These are phyloP conservation scores for Paracanthobrama guichenoti DNA, from an alignment of 2,113 vertebrate species.

Conservation along the genomic window DNA sequence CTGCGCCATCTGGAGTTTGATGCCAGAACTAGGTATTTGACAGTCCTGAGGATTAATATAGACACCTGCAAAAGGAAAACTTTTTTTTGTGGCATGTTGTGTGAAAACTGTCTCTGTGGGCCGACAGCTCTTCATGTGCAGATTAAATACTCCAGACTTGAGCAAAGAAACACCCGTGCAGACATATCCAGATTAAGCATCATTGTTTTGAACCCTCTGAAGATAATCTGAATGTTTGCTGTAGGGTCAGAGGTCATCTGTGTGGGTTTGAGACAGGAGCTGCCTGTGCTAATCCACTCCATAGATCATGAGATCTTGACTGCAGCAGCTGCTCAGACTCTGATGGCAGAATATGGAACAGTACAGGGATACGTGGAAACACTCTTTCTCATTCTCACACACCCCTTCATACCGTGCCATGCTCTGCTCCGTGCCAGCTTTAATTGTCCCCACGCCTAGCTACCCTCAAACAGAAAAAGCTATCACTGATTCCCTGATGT, in stretches of 20 bases:
- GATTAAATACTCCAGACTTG: neutral
- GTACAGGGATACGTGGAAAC: slow-evolving; percentile 28
- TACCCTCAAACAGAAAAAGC: slow-evolving; percentile 8
- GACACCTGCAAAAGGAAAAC: neutral
- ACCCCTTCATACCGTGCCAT: neutral
- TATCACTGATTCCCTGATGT: slow-evolving; percentile 4
- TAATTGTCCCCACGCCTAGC: neutral
- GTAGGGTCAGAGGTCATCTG: slow-evolving; percentile 15
- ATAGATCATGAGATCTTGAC: slow-evolving; percentile 31
- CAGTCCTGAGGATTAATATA: neutral
- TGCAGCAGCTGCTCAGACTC: slow-evolving; percentile 47
- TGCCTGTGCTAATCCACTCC: slow-evolving; percentile 21
- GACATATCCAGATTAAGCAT: slow-evolving; percentile 10
- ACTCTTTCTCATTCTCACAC: slow-evolving; percentile 38
- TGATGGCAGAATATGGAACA: slow-evolving; percentile 12
- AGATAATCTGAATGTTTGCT: neutral
- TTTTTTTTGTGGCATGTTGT: neutral
- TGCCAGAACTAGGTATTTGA: neutral
- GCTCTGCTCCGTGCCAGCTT: slow-evolving; percentile 3
- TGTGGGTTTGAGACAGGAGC: slow-evolving; percentile 26
- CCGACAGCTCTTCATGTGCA: neutral
- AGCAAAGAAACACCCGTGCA: neutral
- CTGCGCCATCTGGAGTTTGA: too few species aligned
- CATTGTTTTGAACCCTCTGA: neutral
- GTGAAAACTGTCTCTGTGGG: neutral